These are phyloP conservation scores for Poeciliopsis paucimaculata DNA, from an alignment of 2,797 vertebrate genomes.

Conservation along the genomic window DNA sequence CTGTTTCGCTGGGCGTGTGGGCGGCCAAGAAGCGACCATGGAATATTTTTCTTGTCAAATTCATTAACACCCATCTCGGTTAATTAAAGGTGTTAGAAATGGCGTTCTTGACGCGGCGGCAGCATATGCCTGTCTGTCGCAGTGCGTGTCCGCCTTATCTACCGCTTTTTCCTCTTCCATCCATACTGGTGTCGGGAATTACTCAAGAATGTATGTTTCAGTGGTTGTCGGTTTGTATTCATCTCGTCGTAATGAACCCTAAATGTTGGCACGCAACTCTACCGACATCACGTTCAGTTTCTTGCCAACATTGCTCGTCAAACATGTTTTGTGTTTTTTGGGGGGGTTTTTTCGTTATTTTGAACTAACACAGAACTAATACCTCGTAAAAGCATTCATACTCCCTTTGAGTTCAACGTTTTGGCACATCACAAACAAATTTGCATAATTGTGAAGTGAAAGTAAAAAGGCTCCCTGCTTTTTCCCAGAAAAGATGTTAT, in stretches of 20 bases:
- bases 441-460: background rate
- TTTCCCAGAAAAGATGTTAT: background rate
- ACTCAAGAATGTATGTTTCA: background rate
- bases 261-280: background rate
- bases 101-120: background rate
- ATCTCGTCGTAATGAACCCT: background rate
- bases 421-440: background rate
- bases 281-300: background rate
- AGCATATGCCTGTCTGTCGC: background rate
- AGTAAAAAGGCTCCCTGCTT: background rate
- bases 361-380: background rate
- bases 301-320: background rate
- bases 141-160: background rate
- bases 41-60: slow-evolving; percentile 18
- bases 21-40: slow-evolving; percentile 4
- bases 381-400: background rate
- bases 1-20: slow-evolving; percentile 8
- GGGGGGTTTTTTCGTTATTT: background rate
- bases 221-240: slow-evolving; percentile 2
- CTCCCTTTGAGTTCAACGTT: background rate
- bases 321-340: background rate
- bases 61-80: slow-evolving; percentile 21
- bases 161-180: background rate
- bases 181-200: background rate
- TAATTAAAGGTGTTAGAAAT: slow-evolving; percentile 21